Conservation (phyloP, 2,888 invertebrate genomes). For the Rhodophaea formosa region DNA sequence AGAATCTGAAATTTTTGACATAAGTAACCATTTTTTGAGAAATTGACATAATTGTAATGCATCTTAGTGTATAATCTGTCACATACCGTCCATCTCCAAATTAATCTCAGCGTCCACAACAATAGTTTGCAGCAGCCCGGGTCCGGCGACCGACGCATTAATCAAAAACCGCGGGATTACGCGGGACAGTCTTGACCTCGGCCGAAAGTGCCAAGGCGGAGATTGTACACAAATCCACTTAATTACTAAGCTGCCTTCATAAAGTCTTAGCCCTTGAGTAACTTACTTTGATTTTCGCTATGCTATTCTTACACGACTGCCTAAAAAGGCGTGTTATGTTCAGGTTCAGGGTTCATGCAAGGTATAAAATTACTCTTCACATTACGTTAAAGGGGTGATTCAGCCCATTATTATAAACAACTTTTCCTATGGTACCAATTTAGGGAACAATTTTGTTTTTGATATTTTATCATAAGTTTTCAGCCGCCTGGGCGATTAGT, state of each 20-base stretch:
- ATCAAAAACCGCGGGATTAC: constrained; percentile 26
- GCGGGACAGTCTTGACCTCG: constrained; percentile 14
- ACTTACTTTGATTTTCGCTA: not conserved
- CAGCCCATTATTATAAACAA: too few species aligned
- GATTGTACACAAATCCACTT: constrained; percentile 9
- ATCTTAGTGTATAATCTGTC: too few species aligned
- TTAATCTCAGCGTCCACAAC: not conserved
- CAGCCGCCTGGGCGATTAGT: too few species aligned
- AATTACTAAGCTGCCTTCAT: constrained; percentile 8
- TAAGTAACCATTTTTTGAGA: too few species aligned
- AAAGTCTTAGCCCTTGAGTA: not conserved
- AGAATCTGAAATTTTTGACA: too few species aligned
- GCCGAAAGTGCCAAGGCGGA: constrained; percentile 9
- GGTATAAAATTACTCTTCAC: too few species aligned
- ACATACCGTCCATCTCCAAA: not conserved
- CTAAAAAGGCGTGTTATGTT: too few species aligned
- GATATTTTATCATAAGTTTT: too few species aligned
- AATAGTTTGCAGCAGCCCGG: not conserved
- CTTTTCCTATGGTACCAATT: not conserved
- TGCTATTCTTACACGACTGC: not conserved
- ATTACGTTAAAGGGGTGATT: not conserved
- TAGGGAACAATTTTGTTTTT: too few species aligned
- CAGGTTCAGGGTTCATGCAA: too few species aligned
- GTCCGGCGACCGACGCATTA: constrained; percentile 16
- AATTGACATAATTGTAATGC: too few species aligned